phyloP scores from a whole-genome alignment of 1,140 invertebrate genomes.

The Olivierus martensii region DNA sequence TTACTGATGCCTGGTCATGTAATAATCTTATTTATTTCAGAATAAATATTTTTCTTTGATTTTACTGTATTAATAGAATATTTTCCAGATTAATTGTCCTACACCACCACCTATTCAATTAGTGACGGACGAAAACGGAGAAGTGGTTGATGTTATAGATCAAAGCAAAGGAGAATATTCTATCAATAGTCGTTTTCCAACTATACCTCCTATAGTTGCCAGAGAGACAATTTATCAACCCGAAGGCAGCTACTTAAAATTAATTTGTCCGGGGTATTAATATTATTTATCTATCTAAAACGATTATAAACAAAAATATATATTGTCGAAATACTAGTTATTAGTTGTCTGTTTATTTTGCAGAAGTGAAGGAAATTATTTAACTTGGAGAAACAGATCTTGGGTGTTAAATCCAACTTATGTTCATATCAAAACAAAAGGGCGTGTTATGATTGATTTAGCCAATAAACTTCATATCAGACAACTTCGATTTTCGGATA shows the following conservation, averaged over 20 bases:
- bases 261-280: constrained; percentile 11
- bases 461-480: constrained; percentile 10
- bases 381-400: constrained; percentile 9
- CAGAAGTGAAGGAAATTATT: constrained; percentile 1
- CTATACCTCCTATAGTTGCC: constrained; percentile 1
- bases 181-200: constrained; percentile 8
- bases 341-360: no score
- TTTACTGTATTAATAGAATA: no score
- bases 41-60: no score
- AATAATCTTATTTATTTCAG: no score
- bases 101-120: constrained; percentile 1
- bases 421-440: constrained; percentile 8
- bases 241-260: constrained; percentile 1
- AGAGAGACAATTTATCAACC: constrained; percentile 2
- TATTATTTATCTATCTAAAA: not conserved
- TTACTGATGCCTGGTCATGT: no score
- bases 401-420: constrained; percentile 10
- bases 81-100: constrained; percentile 6
- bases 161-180: constrained; percentile 14
- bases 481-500: constrained; percentile 2
- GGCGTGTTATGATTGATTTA: constrained; percentile 12
- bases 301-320: no score
- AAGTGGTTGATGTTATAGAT: constrained; percentile 10
- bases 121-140: constrained; percentile 5
- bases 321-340: no score